Percentiles rank a stretch among this genome's conserved stretches.
phyloP scores from a whole-genome alignment of 2,797 vertebrate species.

The Artibeus jamaicensis region DNA sequence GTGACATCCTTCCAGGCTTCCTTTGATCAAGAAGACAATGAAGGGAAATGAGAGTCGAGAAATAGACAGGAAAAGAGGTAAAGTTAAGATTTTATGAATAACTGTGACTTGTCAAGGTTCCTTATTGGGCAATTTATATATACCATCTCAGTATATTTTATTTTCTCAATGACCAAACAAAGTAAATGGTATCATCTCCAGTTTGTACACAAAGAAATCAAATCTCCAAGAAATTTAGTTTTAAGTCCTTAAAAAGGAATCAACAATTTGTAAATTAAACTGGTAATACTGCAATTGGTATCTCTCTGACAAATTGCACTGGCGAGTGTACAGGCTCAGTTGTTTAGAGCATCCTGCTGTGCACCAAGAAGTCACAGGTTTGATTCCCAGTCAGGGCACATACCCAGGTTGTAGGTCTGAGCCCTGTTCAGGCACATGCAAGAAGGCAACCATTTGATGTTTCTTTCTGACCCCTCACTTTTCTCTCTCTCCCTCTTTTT shows the following conservation, averaged over 20 bases:
- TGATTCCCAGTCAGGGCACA: background rate
- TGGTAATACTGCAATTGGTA: background rate
- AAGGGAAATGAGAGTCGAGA: background rate
- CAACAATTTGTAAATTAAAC: background rate
- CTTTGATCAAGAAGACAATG: background rate
- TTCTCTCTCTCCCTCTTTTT: too few species aligned
- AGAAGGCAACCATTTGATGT: too few species aligned
- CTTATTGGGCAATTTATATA: background rate
- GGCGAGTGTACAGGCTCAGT: background rate
- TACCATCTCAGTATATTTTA: background rate
- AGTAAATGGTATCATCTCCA: background rate
- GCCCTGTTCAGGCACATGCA: too few species aligned
- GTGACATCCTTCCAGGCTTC: background rate
- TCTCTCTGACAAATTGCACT: background rate
- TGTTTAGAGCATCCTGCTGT: background rate
- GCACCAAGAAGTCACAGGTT: background rate
- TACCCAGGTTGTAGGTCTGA: too few species aligned
- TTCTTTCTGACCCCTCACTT: too few species aligned
- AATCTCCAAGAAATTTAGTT: background rate
- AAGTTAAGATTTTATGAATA: constrained; percentile 1
- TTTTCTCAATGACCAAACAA: background rate
- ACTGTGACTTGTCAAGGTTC: background rate
- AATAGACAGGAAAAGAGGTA: background rate
- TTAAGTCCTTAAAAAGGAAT: background rate
- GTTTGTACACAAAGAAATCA: background rate